Base-by-base conservation (phyloP, 2,888 invertebrate genomes). In the Orthosia incerta region DNA sequence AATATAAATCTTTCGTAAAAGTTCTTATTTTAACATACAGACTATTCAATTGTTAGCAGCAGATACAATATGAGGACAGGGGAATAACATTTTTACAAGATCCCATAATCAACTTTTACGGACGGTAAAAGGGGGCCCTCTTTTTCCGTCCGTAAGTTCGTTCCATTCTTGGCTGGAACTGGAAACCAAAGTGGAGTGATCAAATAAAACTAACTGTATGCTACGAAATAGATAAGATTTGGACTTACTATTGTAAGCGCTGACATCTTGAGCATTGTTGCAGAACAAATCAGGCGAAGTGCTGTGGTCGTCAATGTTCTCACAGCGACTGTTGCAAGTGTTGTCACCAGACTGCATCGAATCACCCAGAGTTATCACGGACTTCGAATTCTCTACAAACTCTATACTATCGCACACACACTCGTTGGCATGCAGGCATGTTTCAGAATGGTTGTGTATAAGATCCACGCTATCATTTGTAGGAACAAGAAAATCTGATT, bases 391-490 rank as follows among this genome's bases (percentile, higher is more conserved):
- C 4, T 94, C 92, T 55, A 95, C 74, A 53, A 93, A 89, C 85
- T 94, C 92, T 0, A 95, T 81, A 73, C 95, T 94, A 53, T 93
- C 88, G 0, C 86, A 89, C 20, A 94, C 79, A 86, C 95, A 95
- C 60, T 96, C 95, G 59, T 93, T 90, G 0, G 93, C 91, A 23
- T 92, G 91, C 0, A 96, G 87, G 73, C 96, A 96, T 0, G 96
- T 94, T 69, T 96, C 95, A 0, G 96, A 94, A 83, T 96, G 96
- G 76, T 96, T 96, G 71, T 96, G 96, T 80, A 95, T 95, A 1
- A 95, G 90, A 55, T 95, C 94, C 1, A 94, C 87, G 71, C 90
- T 94, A 12, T 92, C 91, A 46, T 91, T 88, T 16, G 85, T 83
- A 23, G 89, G 86, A 60, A 89, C 77, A 50, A 91, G 87, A 18